Evolutionary conservation across 2,888 invertebrate species (phyloP).

Genomic region (Malacosoma neustria): DNA sequence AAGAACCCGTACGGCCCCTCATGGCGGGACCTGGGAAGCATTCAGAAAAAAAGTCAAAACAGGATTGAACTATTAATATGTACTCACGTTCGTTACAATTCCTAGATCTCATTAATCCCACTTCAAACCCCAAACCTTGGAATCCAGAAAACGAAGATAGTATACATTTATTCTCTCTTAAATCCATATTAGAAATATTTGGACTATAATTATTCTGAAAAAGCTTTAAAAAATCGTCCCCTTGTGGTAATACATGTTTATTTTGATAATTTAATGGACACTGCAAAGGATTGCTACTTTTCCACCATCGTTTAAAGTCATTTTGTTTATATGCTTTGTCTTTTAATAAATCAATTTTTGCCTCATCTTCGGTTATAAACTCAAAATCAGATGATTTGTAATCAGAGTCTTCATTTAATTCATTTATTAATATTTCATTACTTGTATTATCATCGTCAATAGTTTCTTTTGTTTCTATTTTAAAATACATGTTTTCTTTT

Average conservation of each 20-base stretch:
- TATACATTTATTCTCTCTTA: constrained; percentile 37
- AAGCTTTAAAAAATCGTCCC: constrained; percentile 29
- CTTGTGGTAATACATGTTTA: constrained; percentile 30
- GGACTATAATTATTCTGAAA: constrained; percentile 24
- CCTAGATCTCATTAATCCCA: constrained; percentile 13
- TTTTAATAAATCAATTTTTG: constrained; percentile 23
- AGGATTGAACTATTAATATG: neutral
- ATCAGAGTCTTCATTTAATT: constrained; percentile 10
- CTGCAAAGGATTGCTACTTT: too few species aligned
- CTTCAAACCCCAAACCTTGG: constrained; percentile 32
- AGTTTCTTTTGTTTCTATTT: too few species aligned
- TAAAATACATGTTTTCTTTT: too few species aligned
- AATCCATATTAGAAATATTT: constrained; percentile 10
- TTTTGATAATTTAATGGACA: constrained; percentile 5
- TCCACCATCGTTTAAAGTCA: too few species aligned
- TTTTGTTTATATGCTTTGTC: constrained; percentile 10
- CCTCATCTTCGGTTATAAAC: constrained; percentile 49
- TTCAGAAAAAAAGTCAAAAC: too few species aligned
- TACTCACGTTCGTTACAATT: constrained; percentile 35
- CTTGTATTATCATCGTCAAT: too few species aligned
- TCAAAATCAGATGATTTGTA: constrained; percentile 52
- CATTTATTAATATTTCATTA: neutral
- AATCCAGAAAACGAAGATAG: constrained; percentile 19
- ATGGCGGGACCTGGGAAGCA: too few species aligned
- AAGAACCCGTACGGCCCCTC: too few species aligned